These are phyloP conservation scores for Dromas ardeola DNA, from an alignment of 2,113 vertebrate species.

Conservation along the genomic window DNA sequence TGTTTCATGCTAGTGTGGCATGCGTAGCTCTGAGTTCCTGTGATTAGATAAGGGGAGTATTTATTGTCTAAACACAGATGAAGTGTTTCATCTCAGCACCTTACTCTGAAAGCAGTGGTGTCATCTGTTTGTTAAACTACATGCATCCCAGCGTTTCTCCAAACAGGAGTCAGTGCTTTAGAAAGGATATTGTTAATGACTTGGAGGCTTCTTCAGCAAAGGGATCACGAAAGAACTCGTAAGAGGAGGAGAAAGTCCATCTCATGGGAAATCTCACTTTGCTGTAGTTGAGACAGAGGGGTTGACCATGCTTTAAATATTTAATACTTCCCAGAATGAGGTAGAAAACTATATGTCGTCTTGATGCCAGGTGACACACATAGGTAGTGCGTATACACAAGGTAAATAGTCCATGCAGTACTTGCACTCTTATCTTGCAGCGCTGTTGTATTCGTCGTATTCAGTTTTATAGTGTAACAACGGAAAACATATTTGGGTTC, in stretches of 20 bases:
- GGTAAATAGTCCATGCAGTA: not conserved
- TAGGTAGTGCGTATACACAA: not conserved
- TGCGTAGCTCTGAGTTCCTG: not conserved
- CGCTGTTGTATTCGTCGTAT: not conserved
- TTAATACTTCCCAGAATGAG: not conserved
- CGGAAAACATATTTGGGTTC: not conserved
- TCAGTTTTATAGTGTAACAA: not conserved
- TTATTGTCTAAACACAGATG: not conserved
- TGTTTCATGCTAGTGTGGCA: not conserved
- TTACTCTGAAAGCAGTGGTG: not conserved
- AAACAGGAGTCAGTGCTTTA: not conserved
- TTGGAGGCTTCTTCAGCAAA: not conserved
- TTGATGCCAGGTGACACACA: not conserved
- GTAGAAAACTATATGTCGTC: not conserved
- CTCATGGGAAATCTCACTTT: not conserved
- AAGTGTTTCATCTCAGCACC: not conserved
- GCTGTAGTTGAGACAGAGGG: not conserved
- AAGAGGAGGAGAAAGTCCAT: not conserved
- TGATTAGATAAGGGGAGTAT: not conserved
- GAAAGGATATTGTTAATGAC: not conserved
- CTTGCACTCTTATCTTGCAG: not conserved
- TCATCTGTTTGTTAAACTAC: not conserved
- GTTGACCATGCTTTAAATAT: not conserved
- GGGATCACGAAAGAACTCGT: not conserved
- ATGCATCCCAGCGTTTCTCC: not conserved